Percentiles rank a stretch among this genome's conserved stretches.
phyloP scores from a whole-genome alignment of 2,797 vertebrate species.

The Leucoraja ocellata region DNA sequence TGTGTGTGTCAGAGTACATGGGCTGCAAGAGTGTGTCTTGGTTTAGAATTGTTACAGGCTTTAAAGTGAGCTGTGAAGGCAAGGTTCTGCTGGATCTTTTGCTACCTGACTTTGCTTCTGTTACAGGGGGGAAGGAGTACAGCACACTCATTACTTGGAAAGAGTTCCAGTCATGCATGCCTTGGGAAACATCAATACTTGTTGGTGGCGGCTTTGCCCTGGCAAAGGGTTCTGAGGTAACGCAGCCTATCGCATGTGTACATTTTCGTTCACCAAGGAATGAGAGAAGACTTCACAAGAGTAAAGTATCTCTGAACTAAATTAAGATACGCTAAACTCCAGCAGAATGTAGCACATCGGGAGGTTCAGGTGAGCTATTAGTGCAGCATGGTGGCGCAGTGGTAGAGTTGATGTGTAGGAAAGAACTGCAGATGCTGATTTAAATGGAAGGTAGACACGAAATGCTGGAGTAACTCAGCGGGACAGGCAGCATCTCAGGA shows the following conservation, averaged over 20 bases:
- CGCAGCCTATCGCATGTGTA: constrained; percentile 42
- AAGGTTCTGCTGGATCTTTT: background rate
- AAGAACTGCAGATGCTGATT: too few species aligned
- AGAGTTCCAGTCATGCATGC: constrained; percentile 85
- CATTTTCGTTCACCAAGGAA: background rate
- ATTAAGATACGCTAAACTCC: too few species aligned
- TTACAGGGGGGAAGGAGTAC: constrained; percentile 53
- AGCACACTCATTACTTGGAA: constrained; percentile 76
- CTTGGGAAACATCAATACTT: constrained; percentile 81
- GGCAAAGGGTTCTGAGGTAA: constrained; percentile 83
- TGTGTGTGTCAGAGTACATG: too few species aligned
- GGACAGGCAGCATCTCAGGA: too few species aligned
- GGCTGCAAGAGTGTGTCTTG: background rate
- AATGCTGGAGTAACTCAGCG: too few species aligned
- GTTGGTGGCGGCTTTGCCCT: constrained; percentile 88
- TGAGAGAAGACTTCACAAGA: background rate
- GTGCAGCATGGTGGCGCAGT: too few species aligned
- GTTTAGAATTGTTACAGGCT: background rate
- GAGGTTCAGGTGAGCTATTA: too few species aligned
- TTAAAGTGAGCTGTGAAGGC: background rate
- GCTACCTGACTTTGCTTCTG: constrained; percentile 16
- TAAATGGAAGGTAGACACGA: too few species aligned
- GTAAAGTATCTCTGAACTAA: background rate
- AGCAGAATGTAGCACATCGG: too few species aligned
- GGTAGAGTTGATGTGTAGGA: too few species aligned